These are phyloP conservation scores for Pseudorectes ferrugineus DNA, from an alignment of 2,113 vertebrate genomes.

Conservation along the genomic window DNA sequence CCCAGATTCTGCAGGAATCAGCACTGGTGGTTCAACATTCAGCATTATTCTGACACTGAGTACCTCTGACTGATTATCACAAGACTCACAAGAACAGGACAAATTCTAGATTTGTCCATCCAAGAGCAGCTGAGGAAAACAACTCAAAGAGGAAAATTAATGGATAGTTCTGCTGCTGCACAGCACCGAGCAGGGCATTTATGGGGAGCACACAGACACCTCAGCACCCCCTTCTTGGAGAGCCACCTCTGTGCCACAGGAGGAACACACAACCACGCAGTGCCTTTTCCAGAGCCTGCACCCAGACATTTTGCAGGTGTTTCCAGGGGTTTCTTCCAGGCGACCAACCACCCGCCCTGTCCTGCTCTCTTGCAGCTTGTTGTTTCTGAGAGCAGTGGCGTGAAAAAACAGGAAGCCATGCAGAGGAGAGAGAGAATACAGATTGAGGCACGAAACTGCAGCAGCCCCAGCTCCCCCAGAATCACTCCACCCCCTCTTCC, in stretches of 20 bases:
- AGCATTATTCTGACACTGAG: not conserved
- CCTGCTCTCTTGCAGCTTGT: not conserved
- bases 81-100: not conserved
- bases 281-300: not conserved
- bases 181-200: fast-evolving
- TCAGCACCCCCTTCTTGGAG: not conserved
- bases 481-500: conserved; percentile 27
- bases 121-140: not conserved
- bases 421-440: conserved; percentile 34
- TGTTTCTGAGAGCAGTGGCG: conserved; percentile 48
- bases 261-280: fast-evolving
- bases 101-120: not conserved
- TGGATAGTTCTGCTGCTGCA: not conserved
- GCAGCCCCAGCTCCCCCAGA: not conserved
- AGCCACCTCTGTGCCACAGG: not conserved
- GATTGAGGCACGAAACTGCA: not conserved
- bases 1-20: not conserved
- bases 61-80: not conserved
- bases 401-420: conserved; percentile 59
- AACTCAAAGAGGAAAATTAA: not conserved
- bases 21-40: not conserved
- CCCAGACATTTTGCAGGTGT: not conserved
- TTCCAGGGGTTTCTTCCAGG: not conserved
- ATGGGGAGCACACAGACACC: fast-evolving
- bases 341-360: not conserved